Evolutionary conservation across 2,888 invertebrate species (phyloP).

Genomic region (Agonum fuliginosum): DNA sequence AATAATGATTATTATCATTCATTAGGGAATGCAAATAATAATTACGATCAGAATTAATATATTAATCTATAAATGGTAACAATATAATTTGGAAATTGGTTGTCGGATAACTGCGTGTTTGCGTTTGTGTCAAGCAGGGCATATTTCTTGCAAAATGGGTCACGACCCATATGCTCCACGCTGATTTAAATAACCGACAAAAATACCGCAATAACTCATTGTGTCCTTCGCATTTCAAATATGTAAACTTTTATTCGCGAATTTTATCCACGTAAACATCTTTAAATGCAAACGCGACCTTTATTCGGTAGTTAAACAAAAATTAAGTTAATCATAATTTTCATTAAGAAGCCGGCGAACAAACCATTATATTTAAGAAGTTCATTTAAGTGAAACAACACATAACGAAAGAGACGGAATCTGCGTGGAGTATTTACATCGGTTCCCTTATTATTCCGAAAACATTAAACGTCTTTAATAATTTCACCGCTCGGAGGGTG

Average conservation of each 20-base stretch:
- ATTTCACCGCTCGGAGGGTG: slow-evolving; percentile 48
- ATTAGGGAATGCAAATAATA: no score
- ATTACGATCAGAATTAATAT: no score
- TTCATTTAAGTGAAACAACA: slow-evolving; percentile 20
- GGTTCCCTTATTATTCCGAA: slow-evolving; percentile 45
- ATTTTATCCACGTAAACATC: slow-evolving; percentile 1
- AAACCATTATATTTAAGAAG: slow-evolving; percentile 6
- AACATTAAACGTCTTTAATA: slow-evolving; percentile 58
- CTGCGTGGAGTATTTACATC: not conserved
- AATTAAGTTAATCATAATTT: slow-evolving; percentile 14
- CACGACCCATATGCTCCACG: slow-evolving; percentile 23
- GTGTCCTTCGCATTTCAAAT: not conserved
- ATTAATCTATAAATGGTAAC: no score
- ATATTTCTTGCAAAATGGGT: slow-evolving; percentile 31
- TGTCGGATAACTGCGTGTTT: no score
- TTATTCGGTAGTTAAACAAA: not conserved
- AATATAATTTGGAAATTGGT: no score
- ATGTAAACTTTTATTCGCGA: slow-evolving; percentile 15
- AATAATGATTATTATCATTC: no score
- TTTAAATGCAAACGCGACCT: not conserved
- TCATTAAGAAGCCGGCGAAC: not conserved
- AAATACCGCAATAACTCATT: slow-evolving; percentile 24
- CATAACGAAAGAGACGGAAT: not conserved
- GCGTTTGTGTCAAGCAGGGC: not conserved
- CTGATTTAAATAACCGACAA: slow-evolving; percentile 26